Evolutionary conservation across 2,113 vertebrate genomes (phyloP), one percentile per base, ranked within the genome.

Genomic region (Dolichallabes microphthalmus): DNA sequence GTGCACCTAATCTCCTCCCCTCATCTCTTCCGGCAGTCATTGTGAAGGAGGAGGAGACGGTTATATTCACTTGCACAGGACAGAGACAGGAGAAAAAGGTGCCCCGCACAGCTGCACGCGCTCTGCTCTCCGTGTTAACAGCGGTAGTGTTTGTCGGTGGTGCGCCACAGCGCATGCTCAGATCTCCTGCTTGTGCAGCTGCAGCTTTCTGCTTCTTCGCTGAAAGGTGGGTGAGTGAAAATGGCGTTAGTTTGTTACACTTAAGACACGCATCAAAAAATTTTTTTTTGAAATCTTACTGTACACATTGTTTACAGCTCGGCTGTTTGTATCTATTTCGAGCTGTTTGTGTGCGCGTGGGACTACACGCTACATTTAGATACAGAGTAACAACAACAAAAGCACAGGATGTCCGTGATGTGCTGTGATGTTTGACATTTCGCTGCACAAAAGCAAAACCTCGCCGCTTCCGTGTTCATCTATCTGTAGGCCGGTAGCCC

Each of bases 181-280:
- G 85, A 91, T 82, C 17, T 55, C 79, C 83, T 50, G 91, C 90
- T 91, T 82, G 90, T 91, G 92, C 92, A 88, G 91, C 89, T 88
- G 89, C 91, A 85, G 27, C 85, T 89, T 92, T 90, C 88, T 80
- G 81, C 81, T 39, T 74, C 86, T 39, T 74, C 86, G 32, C 86
- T 88, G 89, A 88, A 92, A 90, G 94, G 94, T 95, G 92, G 94
- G 94, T 94, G 89, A 85, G 81, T 84, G 84, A 80, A 89, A 75
- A 76, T 77, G 61, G 73, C 57, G 77, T 45, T 45, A 53, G 35
- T 77, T 69, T 30, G 32, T 30, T 10, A 68, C 19, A 68, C 61
- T 52, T 53, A 82, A 61, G 32, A 13, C 39, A 12, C 45, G 71
- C n/a, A 52, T 52, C 35, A 74, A n/a, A n/a, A n/a, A n/a, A 52